These are phyloP conservation scores for Halichoeres trimaculatus DNA, from an alignment of 2,113 vertebrate species.

Conservation along the genomic window DNA sequence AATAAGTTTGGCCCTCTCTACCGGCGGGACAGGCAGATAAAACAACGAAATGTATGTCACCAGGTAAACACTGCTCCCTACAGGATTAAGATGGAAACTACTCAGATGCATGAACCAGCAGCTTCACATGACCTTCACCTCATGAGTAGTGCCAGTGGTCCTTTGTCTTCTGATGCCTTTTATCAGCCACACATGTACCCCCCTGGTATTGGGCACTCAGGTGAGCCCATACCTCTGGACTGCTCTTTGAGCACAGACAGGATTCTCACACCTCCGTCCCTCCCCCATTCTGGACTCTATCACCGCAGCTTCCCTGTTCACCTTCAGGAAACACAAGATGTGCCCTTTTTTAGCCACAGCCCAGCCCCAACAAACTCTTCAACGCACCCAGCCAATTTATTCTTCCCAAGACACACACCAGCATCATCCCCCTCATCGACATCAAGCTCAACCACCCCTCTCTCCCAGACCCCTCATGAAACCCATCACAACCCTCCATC, in stretches of 20 bases:
- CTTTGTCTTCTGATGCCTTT: slow-evolving; percentile 60
- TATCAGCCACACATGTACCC: slow-evolving; percentile 65
- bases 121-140: slow-evolving; percentile 60
- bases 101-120: slow-evolving; percentile 51
- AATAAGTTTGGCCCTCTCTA: slow-evolving; percentile 87
- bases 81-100: slow-evolving; percentile 77
- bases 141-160: slow-evolving; percentile 33
- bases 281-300: slow-evolving; percentile 67
- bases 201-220: slow-evolving; percentile 48
- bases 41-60: slow-evolving; percentile 73
- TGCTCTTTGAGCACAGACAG: slow-evolving; percentile 58
- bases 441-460: slow-evolving; percentile 36
- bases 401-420: slow-evolving; percentile 43
- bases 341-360: slow-evolving; percentile 53
- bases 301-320: slow-evolving; percentile 54
- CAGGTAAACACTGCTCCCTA: slow-evolving; percentile 61
- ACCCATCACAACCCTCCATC: slow-evolving; percentile 13
- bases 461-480: slow-evolving; percentile 6
- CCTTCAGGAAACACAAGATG: slow-evolving; percentile 66
- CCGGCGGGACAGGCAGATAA: slow-evolving; percentile 82
- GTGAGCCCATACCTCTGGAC: slow-evolving; percentile 62
- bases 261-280: slow-evolving; percentile 47
- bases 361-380: slow-evolving; percentile 32
- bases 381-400: slow-evolving; percentile 27
- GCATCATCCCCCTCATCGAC: slow-evolving; percentile 45